A percentile compares a stretch with the other conserved stretches of the same genome.
phyloP scores from a whole-genome alignment of 2,797 vertebrate species.

The Heterohyrax brucei region DNA sequence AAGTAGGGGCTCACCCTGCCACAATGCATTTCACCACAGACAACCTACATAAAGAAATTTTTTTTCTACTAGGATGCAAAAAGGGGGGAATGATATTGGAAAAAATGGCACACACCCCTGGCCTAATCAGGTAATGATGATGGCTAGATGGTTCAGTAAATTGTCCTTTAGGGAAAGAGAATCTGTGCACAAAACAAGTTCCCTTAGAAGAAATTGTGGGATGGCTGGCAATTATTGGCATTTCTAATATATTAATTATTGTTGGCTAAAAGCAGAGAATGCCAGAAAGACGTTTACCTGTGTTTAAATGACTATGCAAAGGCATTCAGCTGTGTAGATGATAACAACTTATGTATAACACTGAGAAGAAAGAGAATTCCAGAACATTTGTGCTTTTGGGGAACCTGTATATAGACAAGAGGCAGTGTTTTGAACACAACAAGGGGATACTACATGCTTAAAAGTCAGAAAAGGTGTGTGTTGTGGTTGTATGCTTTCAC shows the following conservation, averaged over 20 bases:
- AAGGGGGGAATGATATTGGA: not conserved
- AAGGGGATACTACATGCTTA: too few species aligned
- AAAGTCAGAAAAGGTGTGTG: too few species aligned
- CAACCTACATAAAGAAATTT: not conserved
- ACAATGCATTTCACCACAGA: not conserved
- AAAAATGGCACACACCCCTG: not conserved
- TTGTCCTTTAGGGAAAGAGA: constrained; percentile 11
- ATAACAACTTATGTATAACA: too few species aligned
- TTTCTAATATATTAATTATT: not conserved
- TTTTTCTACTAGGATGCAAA: not conserved
- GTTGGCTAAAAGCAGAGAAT: too few species aligned
- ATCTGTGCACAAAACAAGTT: not conserved
- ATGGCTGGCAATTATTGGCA: not conserved
- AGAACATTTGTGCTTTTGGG: too few species aligned
- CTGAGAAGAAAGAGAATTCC: too few species aligned
- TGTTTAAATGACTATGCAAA: too few species aligned
- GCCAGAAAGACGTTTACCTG: too few species aligned
- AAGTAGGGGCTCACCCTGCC: not conserved
- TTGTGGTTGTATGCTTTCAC: too few species aligned
- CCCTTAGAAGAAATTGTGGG: not conserved
- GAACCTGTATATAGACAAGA: too few species aligned
- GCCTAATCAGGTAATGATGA: not conserved
- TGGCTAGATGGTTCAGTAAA: not conserved
- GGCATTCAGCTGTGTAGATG: too few species aligned
- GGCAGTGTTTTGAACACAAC: too few species aligned